These are phyloP conservation scores for Lepilemur ruficaudatus DNA, from an alignment of 2,797 vertebrate species.

Conservation along the genomic window DNA sequence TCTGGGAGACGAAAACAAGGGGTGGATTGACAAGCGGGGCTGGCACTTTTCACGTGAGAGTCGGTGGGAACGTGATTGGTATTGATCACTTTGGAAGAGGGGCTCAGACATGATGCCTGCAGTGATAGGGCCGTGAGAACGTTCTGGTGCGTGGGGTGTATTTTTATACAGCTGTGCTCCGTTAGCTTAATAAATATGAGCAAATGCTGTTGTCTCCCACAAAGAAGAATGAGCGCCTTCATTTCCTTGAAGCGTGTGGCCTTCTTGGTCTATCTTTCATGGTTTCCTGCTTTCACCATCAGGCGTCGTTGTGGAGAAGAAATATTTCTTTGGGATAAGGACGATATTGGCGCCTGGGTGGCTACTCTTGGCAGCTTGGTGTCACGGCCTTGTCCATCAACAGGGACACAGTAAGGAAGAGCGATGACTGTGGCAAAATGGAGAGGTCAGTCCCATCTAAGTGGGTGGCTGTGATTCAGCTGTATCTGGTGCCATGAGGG, in stretches of 20 bases:
- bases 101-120: no score
- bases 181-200: not conserved
- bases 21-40: no score
- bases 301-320: not conserved
- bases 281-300: not conserved
- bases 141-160: not conserved
- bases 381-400: not conserved
- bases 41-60: not conserved
- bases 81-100: not conserved
- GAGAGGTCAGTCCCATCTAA: not conserved
- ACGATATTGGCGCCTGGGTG: not conserved
- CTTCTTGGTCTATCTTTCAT: not conserved
- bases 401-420: not conserved
- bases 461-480: not conserved
- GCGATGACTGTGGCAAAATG: not conserved
- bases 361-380: not conserved
- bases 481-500: not conserved
- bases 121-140: not conserved
- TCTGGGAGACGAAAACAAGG: not conserved
- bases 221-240: not conserved
- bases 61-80: not conserved
- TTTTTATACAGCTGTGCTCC: not conserved
- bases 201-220: not conserved
- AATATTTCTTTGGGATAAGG: not conserved
- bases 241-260: not conserved